These are phyloP conservation scores for Psix sp. DNA, from an alignment of 1,140 invertebrate genomes.

Conservation along the genomic window DNA sequence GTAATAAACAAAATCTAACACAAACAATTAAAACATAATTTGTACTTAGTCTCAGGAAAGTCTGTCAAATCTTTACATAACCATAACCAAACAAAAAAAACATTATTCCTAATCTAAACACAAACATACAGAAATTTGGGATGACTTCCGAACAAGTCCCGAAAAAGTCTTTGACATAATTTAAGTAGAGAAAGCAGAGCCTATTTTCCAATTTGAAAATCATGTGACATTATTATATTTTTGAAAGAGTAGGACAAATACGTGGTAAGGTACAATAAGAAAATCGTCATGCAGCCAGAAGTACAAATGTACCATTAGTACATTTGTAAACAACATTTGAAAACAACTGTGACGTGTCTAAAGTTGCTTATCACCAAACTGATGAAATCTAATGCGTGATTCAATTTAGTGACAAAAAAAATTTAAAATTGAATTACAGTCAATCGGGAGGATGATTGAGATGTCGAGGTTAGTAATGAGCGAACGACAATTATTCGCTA, in stretches of 20 bases:
- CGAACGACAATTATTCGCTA: constrained; percentile 91
- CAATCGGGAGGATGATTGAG: constrained; percentile 88
- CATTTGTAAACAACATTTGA: constrained; percentile 69
- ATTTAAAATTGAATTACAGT: constrained; percentile 87
- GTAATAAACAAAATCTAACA: constrained; percentile 66
- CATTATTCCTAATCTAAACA: constrained; percentile 84
- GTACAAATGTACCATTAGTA: constrained; percentile 77
- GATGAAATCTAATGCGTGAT: constrained; percentile 91
- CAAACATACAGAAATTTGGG: constrained; percentile 91
- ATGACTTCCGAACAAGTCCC: constrained; percentile 88
- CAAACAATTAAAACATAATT: constrained; percentile 74
- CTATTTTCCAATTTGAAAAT: constrained; percentile 79
- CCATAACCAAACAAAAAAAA: no score
- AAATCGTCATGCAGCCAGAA: constrained; percentile 78
- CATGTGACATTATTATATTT: constrained; percentile 75
- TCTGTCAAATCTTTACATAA: no score
- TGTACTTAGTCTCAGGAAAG: no score
- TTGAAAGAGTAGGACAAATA: constrained; percentile 65
- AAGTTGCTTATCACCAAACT: constrained; percentile 83
- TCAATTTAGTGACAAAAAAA: constrained; percentile 89
- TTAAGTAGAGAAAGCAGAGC: constrained; percentile 84
- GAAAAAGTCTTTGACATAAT: constrained; percentile 83
- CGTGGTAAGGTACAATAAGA: constrained; percentile 80
- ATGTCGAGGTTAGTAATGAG: constrained; percentile 82
- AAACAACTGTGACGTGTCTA: constrained; percentile 76